phyloP scores from a whole-genome alignment of 2,888 invertebrate species.

The Apamea anceps region DNA sequence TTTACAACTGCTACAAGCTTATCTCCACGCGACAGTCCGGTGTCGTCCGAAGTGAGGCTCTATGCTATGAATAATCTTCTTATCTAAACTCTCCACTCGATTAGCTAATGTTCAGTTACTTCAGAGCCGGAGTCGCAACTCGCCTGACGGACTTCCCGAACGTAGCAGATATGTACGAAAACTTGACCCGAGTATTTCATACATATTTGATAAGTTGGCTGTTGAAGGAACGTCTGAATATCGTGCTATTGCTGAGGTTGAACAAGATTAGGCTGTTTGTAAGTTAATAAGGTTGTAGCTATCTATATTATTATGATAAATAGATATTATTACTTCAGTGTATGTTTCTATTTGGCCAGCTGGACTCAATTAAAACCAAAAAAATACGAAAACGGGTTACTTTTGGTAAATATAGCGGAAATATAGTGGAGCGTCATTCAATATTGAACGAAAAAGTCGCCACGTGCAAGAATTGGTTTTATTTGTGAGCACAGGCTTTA shows the following conservation, averaged over 20 bases:
- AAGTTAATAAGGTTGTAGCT: neutral
- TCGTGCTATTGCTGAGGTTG: neutral
- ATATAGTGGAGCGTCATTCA: neutral
- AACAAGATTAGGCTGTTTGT: neutral
- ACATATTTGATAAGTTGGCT: constrained; percentile 21
- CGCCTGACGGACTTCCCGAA: constrained; percentile 7
- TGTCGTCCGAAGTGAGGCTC: constrained; percentile 5
- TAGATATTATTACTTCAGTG: neutral
- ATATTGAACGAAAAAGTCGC: neutral
- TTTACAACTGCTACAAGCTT: neutral
- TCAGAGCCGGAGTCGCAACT: constrained; percentile 17
- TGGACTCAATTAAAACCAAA: neutral
- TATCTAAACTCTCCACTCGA: constrained; percentile 17
- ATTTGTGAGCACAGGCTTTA: neutral
- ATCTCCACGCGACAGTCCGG: constrained; percentile 1
- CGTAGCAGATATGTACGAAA: neutral
- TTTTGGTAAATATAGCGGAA: neutral
- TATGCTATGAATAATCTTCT: constrained; percentile 4
- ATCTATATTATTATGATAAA: neutral
- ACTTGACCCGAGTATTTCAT: constrained; percentile 11
- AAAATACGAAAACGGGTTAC: neutral
- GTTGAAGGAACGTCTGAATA: neutral
- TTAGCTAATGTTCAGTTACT: constrained; percentile 37
- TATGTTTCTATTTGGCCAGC: neutral
- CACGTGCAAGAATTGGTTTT: neutral